These are phyloP conservation scores for Harlomillsia oculata DNA, from an alignment of 1,140 invertebrate species.

Conservation along the genomic window DNA sequence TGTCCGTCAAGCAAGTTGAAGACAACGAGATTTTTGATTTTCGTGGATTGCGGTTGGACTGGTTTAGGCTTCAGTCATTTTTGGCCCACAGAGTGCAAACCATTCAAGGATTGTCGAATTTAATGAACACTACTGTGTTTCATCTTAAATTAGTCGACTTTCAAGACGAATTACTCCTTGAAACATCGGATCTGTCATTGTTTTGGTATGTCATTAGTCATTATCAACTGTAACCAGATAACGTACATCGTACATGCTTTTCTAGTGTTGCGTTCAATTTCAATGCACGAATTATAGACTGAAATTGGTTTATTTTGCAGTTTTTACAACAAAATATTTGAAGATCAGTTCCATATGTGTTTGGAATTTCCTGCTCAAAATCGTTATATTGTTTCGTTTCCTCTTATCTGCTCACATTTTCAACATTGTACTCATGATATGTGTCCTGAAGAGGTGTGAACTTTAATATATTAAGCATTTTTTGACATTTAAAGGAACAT, in stretches of 20 bases:
- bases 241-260: not conserved
- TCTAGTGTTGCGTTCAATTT: not conserved
- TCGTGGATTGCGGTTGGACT: constrained; percentile 85
- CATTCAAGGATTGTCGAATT: constrained; percentile 38
- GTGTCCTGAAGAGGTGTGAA: constrained; percentile 83
- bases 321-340: constrained; percentile 94
- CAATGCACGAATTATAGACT: not conserved
- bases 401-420: constrained; percentile 94
- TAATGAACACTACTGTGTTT: constrained; percentile 91
- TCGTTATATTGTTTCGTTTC: constrained; percentile 93
- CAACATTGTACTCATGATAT: constrained; percentile 95
- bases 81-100: constrained; percentile 83
- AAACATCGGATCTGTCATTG: constrained; percentile 92
- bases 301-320: constrained; percentile 41
- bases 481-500: constrained; percentile 2
- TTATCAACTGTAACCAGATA: not conserved
- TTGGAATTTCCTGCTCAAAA: constrained; percentile 96
- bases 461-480: too few species aligned
- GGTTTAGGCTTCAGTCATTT: constrained; percentile 93
- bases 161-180: constrained; percentile 91
- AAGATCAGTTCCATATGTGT: constrained; percentile 97
- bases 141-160: constrained; percentile 98
- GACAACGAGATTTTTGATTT: constrained; percentile 96
- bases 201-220: constrained; percentile 57
- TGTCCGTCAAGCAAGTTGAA: constrained; percentile 92